phyloP scores from a whole-genome alignment of 2,888 invertebrate species.

The Sphaeridia pumilis region DNA sequence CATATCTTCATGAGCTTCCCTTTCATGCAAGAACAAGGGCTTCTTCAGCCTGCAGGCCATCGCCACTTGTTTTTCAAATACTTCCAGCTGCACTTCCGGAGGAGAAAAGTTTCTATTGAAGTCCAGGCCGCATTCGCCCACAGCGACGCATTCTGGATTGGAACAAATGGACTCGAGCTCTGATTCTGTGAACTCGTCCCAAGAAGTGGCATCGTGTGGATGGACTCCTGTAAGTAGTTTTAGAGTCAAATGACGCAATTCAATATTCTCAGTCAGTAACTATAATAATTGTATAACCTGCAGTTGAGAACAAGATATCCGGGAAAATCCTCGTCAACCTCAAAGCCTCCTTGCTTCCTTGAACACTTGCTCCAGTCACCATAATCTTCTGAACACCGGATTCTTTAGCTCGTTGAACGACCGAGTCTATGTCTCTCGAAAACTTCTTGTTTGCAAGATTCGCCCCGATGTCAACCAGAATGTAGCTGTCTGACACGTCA shows the following conservation, averaged over 20 bases:
- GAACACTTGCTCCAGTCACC: conserved; percentile 81
- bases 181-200: conserved; percentile 49
- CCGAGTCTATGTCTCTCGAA: conserved; percentile 79
- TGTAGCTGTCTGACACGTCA: conserved; percentile 59
- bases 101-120: conserved; percentile 90
- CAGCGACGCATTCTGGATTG: conserved; percentile 80
- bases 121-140: conserved; percentile 89
- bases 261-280: not conserved
- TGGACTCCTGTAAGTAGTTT: conserved; percentile 69
- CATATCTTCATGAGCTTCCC: conserved; percentile 79
- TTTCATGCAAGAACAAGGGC: conserved; percentile 80
- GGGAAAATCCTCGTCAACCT: conserved; percentile 80
- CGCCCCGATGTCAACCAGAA: conserved; percentile 81
- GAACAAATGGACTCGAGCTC: conserved; percentile 62
- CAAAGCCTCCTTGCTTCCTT: conserved; percentile 79
- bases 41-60: conserved; percentile 76
- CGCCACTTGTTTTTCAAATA: conserved; percentile 72
- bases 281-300: conserved; percentile 47
- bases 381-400: conserved; percentile 88
- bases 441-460: conserved; percentile 91
- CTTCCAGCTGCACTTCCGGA: conserved; percentile 69
- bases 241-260: too few relatives aligned
- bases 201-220: conserved; percentile 87
- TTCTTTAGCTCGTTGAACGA: conserved; percentile 82
- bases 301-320: conserved; percentile 78